Conservation (phyloP, 2,113 vertebrate genomes). For the Leptobrachium ailaonicum region DNA sequence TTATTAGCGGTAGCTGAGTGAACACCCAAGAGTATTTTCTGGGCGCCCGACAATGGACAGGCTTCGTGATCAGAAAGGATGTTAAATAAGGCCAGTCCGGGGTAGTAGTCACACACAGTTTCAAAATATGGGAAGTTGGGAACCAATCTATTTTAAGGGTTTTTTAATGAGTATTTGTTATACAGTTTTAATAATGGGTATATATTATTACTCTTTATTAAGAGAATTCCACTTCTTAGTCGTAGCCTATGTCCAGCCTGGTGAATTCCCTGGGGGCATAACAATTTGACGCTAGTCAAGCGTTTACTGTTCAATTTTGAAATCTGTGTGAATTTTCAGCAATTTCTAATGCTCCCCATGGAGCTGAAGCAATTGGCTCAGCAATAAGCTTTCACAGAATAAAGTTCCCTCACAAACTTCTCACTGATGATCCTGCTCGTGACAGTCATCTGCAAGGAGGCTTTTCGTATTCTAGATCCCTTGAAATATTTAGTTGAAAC, state of each 20-base stretch:
- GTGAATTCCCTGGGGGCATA: not conserved
- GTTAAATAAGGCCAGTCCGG: no score
- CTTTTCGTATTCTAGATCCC: not conserved
- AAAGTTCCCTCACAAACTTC: not conserved
- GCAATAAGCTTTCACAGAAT: not conserved
- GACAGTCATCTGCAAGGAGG: not conserved
- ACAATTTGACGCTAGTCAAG: not conserved
- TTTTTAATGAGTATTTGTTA: no score
- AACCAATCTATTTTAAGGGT: no score
- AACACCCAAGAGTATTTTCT: no score
- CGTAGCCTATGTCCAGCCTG: not conserved
- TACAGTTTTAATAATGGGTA: no score
- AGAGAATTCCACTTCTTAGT: not conserved
- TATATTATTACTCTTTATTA: no score
- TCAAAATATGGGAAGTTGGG: no score
- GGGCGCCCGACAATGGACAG: no score
- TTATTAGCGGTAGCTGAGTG: no score
- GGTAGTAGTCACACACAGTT: no score
- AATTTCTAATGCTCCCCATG: not conserved
- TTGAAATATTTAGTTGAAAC: not conserved
- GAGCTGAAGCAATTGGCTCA: not conserved
- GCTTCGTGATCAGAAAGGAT: no score
- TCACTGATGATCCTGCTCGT: not conserved
- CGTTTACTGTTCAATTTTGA: not conserved
- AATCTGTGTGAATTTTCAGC: not conserved